Conservation (phyloP, 2,888 invertebrate genomes). For the Desoria tigrina region DNA sequence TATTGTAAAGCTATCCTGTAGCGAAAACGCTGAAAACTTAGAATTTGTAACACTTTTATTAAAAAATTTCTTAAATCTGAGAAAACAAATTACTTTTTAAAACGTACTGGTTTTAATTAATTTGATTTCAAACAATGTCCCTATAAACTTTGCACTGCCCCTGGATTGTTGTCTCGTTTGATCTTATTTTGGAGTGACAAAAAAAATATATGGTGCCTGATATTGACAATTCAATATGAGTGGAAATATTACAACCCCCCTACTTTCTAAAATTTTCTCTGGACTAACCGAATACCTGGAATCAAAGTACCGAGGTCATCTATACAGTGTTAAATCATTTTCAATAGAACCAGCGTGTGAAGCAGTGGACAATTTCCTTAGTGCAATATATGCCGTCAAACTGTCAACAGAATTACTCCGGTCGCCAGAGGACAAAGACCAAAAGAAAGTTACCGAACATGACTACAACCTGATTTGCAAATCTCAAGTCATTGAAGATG, state of each 20-base stretch:
- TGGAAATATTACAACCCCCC: conserved; percentile 10
- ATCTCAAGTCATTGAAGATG: conserved; percentile 31
- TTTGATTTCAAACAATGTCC: too few species aligned
- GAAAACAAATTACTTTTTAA: too few species aligned
- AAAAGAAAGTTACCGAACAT: background rate
- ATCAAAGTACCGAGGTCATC: conserved; percentile 19
- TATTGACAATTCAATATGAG: too few species aligned
- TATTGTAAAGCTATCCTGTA: too few species aligned
- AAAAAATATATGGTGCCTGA: too few species aligned
- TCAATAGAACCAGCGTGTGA: conserved; percentile 36
- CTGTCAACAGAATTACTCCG: conserved; percentile 9
- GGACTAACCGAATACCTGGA: conserved; percentile 34
- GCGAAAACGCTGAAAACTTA: too few species aligned
- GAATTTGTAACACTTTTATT: too few species aligned
- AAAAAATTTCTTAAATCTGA: too few species aligned
- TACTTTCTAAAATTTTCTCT: conserved; percentile 31
- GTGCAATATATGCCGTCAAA: conserved; percentile 40
- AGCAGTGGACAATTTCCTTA: conserved; percentile 44
- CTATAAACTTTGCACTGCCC: too few species aligned
- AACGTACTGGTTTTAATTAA: too few species aligned
- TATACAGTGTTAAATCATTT: conserved; percentile 35
- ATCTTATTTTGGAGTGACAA: too few species aligned
- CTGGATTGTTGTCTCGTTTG: too few species aligned
- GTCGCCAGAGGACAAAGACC: background rate
- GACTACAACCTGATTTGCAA: conserved; percentile 33